Conservation (phyloP, 2,113 vertebrate genomes). For the Phyllostomus discolor region DNA sequence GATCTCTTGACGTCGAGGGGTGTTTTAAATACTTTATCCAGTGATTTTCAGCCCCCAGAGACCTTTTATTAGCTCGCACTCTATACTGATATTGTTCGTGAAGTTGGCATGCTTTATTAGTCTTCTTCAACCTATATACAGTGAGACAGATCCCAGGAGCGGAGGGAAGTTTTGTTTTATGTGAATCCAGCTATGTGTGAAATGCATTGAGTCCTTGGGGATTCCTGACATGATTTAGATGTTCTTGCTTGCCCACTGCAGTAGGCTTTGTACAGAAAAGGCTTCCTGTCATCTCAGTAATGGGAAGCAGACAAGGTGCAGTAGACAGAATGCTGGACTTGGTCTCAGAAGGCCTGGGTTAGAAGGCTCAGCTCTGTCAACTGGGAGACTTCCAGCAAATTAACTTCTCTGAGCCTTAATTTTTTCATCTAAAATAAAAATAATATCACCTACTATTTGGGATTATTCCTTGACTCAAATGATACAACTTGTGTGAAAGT, state of each 20-base stretch:
- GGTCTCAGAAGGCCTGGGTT: neutral
- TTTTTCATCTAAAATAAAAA: neutral
- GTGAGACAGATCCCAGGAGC: neutral
- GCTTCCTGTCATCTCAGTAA: neutral
- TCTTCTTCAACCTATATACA: neutral
- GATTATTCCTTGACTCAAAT: slow-evolving; percentile 22
- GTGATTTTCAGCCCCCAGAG: neutral
- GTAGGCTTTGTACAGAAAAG: neutral
- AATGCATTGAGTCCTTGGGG: neutral
- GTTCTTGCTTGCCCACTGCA: neutral
- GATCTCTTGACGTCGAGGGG: neutral
- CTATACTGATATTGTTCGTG: neutral
- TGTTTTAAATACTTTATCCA: neutral
- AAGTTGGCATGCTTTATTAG: neutral
- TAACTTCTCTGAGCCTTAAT: neutral
- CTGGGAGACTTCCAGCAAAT: neutral
- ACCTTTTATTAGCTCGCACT: neutral
- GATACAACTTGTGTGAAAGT: neutral
- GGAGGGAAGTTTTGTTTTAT: slow-evolving; percentile 12
- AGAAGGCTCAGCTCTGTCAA: neutral
- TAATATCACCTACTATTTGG: neutral
- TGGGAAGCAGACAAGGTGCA: neutral
- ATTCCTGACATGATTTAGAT: slow-evolving; percentile 28
- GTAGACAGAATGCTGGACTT: neutral
- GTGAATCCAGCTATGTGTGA: neutral